A percentile compares a stretch with the other conserved stretches of the same genome.
These are phyloP conservation scores for Plotosus lineatus DNA, from an alignment of 2,113 vertebrate species.

Conservation along the genomic window DNA sequence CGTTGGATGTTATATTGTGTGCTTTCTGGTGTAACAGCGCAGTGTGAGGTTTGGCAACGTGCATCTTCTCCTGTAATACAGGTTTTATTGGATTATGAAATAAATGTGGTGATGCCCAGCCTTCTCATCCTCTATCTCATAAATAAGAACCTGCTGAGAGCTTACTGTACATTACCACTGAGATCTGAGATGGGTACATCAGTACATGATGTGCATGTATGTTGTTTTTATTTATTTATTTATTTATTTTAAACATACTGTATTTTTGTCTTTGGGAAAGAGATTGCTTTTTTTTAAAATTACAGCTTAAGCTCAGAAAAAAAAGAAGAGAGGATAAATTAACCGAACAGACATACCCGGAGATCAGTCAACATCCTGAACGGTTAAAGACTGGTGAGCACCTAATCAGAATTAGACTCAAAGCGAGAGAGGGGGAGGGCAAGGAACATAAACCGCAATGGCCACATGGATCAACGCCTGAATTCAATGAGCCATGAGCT, in stretches of 20 bases:
- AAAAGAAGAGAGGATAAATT: not conserved
- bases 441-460: slow-evolving; percentile 33
- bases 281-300: not conserved
- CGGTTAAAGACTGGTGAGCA: not conserved
- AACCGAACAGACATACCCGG: not conserved
- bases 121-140: slow-evolving; percentile 26
- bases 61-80: slow-evolving; percentile 23
- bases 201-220: not conserved
- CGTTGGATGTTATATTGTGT: slow-evolving; percentile 4
- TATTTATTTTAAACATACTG: not conserved
- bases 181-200: not conserved
- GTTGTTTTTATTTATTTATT: not conserved
- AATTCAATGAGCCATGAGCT: slow-evolving; percentile 39
- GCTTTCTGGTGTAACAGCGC: slow-evolving; percentile 3
- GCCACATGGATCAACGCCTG: slow-evolving; percentile 38
- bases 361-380: not conserved
- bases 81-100: slow-evolving; percentile 44
- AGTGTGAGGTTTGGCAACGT: slow-evolving; percentile 8
- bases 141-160: slow-evolving; percentile 30
- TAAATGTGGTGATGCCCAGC: slow-evolving; percentile 40
- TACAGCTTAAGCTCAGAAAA: not conserved
- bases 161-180: slow-evolving; percentile 5
- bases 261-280: not conserved
- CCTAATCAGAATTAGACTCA: slow-evolving; percentile 24
- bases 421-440: not conserved